Percentiles rank a stretch among this genome's conserved stretches.
Evolutionary conservation across 2,797 vertebrate genomes (phyloP).

Genomic region (Syngnathus rostellatus): DNA sequence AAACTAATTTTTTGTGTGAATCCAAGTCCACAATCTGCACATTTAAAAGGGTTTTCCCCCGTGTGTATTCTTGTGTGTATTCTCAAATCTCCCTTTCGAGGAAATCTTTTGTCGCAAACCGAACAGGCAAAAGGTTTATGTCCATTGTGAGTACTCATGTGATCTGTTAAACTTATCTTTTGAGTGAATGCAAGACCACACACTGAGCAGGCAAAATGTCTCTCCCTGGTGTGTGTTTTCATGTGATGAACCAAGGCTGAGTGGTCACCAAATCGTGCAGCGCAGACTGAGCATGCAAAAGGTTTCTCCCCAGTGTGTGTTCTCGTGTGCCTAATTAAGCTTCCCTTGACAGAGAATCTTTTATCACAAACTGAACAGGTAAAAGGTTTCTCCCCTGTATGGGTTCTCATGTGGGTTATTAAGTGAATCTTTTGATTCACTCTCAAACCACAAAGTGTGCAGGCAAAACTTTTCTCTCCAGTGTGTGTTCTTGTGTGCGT

Average conservation of each 20-base stretch:
- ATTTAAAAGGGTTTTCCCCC: background rate
- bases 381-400: background rate
- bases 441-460: background rate
- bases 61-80: background rate
- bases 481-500: slow-evolving; percentile 1
- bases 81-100: background rate
- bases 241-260: background rate
- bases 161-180: background rate
- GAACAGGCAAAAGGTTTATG: background rate
- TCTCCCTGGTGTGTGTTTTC: background rate
- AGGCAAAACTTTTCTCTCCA: background rate
- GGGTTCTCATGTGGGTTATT: background rate
- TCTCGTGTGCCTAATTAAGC: background rate
- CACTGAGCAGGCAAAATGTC: background rate
- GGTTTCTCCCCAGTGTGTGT: background rate
- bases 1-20: background rate
- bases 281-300: background rate
- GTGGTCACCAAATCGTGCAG: background rate
- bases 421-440: background rate
- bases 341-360: background rate
- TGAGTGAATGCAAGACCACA: background rate
- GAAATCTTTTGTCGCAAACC: background rate
- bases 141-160: background rate
- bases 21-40: background rate
- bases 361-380: background rate